Conservation (phyloP, 2,888 invertebrate genomes). For the Heterodera filipjevi region DNA sequence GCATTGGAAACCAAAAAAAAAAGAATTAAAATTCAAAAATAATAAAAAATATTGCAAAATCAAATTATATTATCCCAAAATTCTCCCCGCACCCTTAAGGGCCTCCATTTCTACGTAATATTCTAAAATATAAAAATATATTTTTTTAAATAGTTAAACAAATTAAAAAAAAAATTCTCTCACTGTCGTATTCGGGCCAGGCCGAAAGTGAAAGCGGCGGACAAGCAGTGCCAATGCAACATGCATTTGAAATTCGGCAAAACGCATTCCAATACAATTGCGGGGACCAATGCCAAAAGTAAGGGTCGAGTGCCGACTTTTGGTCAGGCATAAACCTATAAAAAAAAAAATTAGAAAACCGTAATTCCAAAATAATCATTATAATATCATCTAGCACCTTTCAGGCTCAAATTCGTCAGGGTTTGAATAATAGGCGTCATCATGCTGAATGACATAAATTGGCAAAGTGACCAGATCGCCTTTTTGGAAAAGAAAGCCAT, state of each 20-base stretch:
- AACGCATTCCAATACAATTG: constrained; percentile 56
- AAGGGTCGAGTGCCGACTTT: constrained; percentile 21
- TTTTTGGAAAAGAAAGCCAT: constrained; percentile 28
- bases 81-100: too few relatives aligned
- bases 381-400: too few relatives aligned
- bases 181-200: constrained; percentile 26
- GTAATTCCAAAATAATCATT: too few relatives aligned
- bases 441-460: constrained; percentile 31
- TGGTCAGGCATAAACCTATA: constrained; percentile 25
- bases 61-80: too few relatives aligned
- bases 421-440: constrained; percentile 23
- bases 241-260: constrained; percentile 45
- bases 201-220: constrained; percentile 18
- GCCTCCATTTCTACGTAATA: too few relatives aligned
- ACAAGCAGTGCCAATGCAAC: constrained; percentile 29
- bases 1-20: too few relatives aligned
- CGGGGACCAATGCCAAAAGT: constrained; percentile 54
- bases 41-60: too few relatives aligned
- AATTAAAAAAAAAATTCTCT: too few relatives aligned
- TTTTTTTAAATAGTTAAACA: too few relatives aligned
- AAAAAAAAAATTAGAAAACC: too few relatives aligned
- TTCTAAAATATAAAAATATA: too few relatives aligned
- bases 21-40: too few relatives aligned
- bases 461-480: constrained; percentile 31
- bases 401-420: constrained; percentile 34